Evolutionary conservation across 2,888 invertebrate genomes (phyloP).

Genomic region (Drosophila seclusa): DNA sequence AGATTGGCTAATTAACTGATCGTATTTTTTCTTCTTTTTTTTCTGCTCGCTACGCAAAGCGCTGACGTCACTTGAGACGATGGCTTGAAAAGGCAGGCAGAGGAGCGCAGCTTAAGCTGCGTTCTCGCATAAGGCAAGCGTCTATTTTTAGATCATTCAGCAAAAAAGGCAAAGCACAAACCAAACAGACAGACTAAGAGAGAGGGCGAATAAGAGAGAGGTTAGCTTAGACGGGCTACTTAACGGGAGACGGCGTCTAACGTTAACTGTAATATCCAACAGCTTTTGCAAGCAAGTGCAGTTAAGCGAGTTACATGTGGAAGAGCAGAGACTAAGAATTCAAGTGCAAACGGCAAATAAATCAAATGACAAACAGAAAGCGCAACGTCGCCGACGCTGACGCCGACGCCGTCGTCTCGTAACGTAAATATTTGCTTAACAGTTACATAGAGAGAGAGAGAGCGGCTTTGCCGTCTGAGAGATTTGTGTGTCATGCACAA

Average conservation of each 20-base stretch:
- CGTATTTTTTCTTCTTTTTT: neutral
- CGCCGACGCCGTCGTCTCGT: slow-evolving; percentile 18
- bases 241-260: slow-evolving; percentile 65
- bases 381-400: slow-evolving; percentile 37
- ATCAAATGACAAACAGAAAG: slow-evolving; percentile 75
- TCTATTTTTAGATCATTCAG: slow-evolving; percentile 53
- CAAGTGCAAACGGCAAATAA: slow-evolving; percentile 80
- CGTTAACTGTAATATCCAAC: slow-evolving; percentile 73
- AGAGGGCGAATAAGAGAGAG: slow-evolving; percentile 1
- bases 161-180: slow-evolving; percentile 40
- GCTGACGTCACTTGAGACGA: slow-evolving; percentile 49
- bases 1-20: slow-evolving; percentile 39
- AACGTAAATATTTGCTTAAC: slow-evolving; percentile 59
- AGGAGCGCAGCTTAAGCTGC: slow-evolving; percentile 40
- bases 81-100: slow-evolving; percentile 12
- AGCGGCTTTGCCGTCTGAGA: slow-evolving; percentile 28
- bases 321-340: slow-evolving; percentile 59
- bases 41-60: slow-evolving; percentile 4
- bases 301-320: slow-evolving; percentile 63
- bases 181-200: slow-evolving; percentile 13
- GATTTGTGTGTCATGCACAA: slow-evolving; percentile 14
- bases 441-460: slow-evolving; percentile 52
- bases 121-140: slow-evolving; percentile 53
- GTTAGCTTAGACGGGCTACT: slow-evolving; percentile 49
- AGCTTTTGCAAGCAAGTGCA: slow-evolving; percentile 68